Evolutionary conservation across 1,140 invertebrate species (phyloP).

Genomic region (Oryctes rhinoceros): DNA sequence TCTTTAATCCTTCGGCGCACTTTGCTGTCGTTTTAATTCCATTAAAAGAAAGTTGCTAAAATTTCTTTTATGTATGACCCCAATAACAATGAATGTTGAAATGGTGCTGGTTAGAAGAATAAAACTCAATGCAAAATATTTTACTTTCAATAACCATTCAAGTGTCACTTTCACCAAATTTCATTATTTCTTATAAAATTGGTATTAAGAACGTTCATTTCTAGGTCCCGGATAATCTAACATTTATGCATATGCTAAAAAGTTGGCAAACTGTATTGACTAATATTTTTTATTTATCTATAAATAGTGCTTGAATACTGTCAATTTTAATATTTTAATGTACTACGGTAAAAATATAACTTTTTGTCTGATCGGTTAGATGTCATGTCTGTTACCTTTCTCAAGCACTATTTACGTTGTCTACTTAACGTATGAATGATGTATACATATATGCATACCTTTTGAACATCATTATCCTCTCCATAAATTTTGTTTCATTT

Average conservation of each 20-base stretch:
- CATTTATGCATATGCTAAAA: background rate
- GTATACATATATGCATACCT: background rate
- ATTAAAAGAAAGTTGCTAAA: too few relatives aligned
- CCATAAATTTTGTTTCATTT: background rate
- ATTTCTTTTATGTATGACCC: too few relatives aligned
- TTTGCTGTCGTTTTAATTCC: too few relatives aligned
- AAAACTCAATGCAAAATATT: too few relatives aligned
- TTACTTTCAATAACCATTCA: too few relatives aligned
- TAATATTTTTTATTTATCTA: slow-evolving; percentile 5
- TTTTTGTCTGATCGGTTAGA: slow-evolving; percentile 41
- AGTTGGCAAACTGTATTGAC: background rate
- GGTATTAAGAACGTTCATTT: background rate
- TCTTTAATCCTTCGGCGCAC: too few relatives aligned
- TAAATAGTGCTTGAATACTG: slow-evolving; percentile 47
- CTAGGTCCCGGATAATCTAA: background rate
- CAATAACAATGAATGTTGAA: too few relatives aligned
- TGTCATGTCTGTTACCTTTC: slow-evolving; percentile 51
- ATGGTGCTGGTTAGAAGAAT: too few relatives aligned
- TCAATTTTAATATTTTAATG: slow-evolving; percentile 4
- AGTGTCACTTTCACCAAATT: background rate
- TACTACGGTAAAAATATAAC: background rate
- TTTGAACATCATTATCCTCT: background rate
- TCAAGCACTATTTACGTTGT: slow-evolving; percentile 49
- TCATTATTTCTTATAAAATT: background rate
- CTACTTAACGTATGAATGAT: background rate